Base-by-base conservation (phyloP, 2,797 vertebrate genomes). In the Enteromius anoplus region DNA sequence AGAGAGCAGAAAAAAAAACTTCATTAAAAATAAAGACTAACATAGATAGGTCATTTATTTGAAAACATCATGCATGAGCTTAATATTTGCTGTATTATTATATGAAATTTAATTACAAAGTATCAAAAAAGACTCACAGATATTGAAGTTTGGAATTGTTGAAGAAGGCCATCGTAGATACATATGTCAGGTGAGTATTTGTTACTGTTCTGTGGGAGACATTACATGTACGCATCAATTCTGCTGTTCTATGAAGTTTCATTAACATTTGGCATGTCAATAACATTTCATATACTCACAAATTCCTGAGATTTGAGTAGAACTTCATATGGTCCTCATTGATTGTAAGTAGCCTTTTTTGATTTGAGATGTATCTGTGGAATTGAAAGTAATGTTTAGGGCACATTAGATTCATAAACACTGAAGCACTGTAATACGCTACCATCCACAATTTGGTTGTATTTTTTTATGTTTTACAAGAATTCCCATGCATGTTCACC, bases 81-180 rank as follows among this genome's bases (percentile, higher is more conserved):
- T 6, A 51, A 72, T 45, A 51, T n/a, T 23, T 58, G 3, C n/a
- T 60, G 23, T 12, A 23, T 23, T 26, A 12, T 60, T 26, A 26
- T 0, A 12, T 23, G 12, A 60, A 1, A 64, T 64, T 3, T 17
- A 8, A 7, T 3, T 17, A 49, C 17, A 11, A 53, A 23, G 19
- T 37, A 58, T 23, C n/a, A 19, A 76, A 84, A 79, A 3, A 32
- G 83, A 95, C 98, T 97, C 93, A 98, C 98, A 99, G 93, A 90
- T 98, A 97, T 88, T 97, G 96, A 87, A 99, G 95, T 88, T 96
- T 96, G 84, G 92, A 90, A 1, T 98, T 99, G 93, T 96, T 98
- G 90, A 91, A 94, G 93, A 99, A 99, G 19, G 98, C 97, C 32
- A 96, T 94, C 81, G 92, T 90, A 51, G 97, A 97, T 88, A 99